These are phyloP conservation scores for Sebastes nivosus DNA, from an alignment of 2,797 vertebrate species.

Conservation along the genomic window DNA sequence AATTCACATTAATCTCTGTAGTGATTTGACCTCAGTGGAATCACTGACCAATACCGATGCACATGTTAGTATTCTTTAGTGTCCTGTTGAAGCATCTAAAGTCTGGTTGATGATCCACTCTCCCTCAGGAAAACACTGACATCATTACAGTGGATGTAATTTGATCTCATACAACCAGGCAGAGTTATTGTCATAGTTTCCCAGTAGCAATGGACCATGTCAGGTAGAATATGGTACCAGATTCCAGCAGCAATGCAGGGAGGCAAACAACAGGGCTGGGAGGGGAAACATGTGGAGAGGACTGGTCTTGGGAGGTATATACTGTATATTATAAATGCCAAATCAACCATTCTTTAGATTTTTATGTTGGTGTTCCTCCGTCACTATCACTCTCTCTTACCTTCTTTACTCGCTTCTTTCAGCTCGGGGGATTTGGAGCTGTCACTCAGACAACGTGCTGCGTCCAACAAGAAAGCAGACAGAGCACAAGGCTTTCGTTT, in stretches of 20 bases:
- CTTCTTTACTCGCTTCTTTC: conserved; percentile 11
- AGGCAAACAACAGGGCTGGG: neutral
- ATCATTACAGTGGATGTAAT: conserved; percentile 31
- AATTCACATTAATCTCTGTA: neutral
- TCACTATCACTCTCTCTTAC: conserved; percentile 13
- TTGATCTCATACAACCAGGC: conserved; percentile 19
- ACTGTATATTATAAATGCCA: conserved; percentile 27
- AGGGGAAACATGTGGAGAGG: neutral
- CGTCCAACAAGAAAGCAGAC: conserved; percentile 41
- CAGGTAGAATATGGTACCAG: conserved; percentile 25
- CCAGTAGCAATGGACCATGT: conserved; percentile 33
- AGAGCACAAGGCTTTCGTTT: conserved; percentile 44
- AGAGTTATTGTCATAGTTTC: conserved; percentile 40
- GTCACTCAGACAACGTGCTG: conserved; percentile 37
- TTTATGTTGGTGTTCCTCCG: conserved; percentile 12
- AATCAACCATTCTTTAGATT: conserved; percentile 13
- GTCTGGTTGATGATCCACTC: neutral
- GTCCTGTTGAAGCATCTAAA: neutral
- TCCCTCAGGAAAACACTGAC: conserved; percentile 36
- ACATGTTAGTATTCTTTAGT: neutral
- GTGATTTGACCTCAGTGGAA: neutral
- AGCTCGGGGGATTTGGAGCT: conserved; percentile 43
- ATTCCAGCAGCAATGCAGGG: conserved; percentile 28
- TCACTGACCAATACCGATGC: neutral
- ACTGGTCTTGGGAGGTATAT: neutral